phyloP scores from a whole-genome alignment of 2,797 vertebrate species.

The Gouania willdenowi region DNA sequence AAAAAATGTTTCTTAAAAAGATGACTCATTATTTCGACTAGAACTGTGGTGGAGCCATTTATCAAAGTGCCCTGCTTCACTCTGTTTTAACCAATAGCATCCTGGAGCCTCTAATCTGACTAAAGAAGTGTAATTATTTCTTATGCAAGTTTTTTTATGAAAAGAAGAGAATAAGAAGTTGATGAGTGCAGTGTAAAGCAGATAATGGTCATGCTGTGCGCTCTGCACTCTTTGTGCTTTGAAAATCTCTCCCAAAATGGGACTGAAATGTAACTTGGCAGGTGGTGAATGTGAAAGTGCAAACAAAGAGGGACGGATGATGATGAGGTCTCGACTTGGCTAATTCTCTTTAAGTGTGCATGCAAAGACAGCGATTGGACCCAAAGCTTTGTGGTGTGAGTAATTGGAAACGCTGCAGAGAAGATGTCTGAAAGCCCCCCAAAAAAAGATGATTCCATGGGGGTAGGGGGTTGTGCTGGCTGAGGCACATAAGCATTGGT shows the following conservation, averaged over 20 bases:
- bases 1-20: no score
- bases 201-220: slow-evolving; percentile 25
- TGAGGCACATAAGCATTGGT: slow-evolving; percentile 25
- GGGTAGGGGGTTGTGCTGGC: not conserved
- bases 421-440: slow-evolving; percentile 41
- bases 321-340: slow-evolving; percentile 40
- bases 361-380: slow-evolving; percentile 25
- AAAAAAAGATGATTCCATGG: slow-evolving; percentile 14
- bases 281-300: slow-evolving; percentile 39
- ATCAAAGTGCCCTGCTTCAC: slow-evolving; percentile 15
- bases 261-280: slow-evolving; percentile 46
- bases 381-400: slow-evolving; percentile 29
- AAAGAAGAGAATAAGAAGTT: slow-evolving; percentile 30
- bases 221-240: slow-evolving; percentile 39
- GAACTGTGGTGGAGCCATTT: no score
- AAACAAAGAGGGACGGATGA: slow-evolving; percentile 34
- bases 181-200: slow-evolving; percentile 31
- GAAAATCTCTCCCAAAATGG: slow-evolving; percentile 39
- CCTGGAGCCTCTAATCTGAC: slow-evolving; percentile 1
- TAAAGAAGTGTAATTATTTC: slow-evolving; percentile 46
- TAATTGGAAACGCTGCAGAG: slow-evolving; percentile 35
- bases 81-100: slow-evolving; percentile 40
- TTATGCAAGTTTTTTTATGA: slow-evolving; percentile 35
- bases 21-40: no score
- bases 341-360: slow-evolving; percentile 54